phyloP scores from a whole-genome alignment of 2,888 invertebrate genomes.

The Trissolcus brochymenae region DNA sequence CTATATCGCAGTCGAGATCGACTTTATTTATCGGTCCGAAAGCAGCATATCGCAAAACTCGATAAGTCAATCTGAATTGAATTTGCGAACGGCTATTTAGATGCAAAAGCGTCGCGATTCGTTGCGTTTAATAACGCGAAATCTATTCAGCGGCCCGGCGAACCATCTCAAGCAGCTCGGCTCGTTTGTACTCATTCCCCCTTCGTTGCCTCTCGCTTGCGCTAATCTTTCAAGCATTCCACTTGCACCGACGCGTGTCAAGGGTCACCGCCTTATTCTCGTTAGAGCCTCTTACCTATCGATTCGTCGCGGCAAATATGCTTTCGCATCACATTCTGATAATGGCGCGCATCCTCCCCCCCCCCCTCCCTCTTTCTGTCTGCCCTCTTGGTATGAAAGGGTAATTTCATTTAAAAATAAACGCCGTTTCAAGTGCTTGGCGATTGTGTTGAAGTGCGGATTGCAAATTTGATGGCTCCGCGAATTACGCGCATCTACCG shows the following conservation, averaged over 20 bases:
- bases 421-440: not conserved
- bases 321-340: slow-evolving; percentile 41
- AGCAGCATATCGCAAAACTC: slow-evolving; percentile 46
- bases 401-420: slow-evolving; percentile 24
- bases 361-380: not conserved
- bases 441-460: not conserved
- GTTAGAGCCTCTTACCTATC: slow-evolving; percentile 38
- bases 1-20: slow-evolving; percentile 67
- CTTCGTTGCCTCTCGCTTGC: slow-evolving; percentile 10
- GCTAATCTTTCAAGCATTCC: slow-evolving; percentile 43
- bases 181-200: not conserved
- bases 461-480: slow-evolving; percentile 12
- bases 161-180: not conserved
- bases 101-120: slow-evolving; percentile 39
- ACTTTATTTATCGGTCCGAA: slow-evolving; percentile 59
- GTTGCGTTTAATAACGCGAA: slow-evolving; percentile 52
- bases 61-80: slow-evolving; percentile 58
- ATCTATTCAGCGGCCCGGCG: slow-evolving; percentile 12
- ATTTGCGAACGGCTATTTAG: slow-evolving; percentile 47
- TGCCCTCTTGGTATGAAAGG: not conserved
- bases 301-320: slow-evolving; percentile 35
- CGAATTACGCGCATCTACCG: not conserved
- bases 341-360: slow-evolving; percentile 9
- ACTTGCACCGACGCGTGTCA: slow-evolving; percentile 50
- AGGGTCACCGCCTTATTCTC: slow-evolving; percentile 40